Base-by-base conservation (phyloP, 1,140 invertebrate species). In the Calosoma granatense region DNA sequence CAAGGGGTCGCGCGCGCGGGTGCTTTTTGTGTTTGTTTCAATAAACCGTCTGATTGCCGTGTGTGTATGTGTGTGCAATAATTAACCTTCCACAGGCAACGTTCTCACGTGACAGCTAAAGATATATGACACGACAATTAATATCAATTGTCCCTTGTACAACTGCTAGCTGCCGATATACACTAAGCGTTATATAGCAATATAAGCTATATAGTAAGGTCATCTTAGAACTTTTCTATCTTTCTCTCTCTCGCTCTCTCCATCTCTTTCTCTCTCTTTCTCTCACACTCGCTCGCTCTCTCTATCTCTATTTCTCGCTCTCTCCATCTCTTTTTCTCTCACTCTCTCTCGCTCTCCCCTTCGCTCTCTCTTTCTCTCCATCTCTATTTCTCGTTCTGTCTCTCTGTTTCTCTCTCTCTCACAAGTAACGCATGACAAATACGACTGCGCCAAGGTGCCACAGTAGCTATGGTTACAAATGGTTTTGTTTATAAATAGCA, bases 91-190 rank as follows among this genome's bases (percentile, higher is more conserved):
- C 41, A 47, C 17, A 17, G 41, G 9, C 41, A 17, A 47, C 41
- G 41, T 47, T 47, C 41, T 47, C 41, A 52, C 23, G 23, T 57
- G 61, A 62, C 61, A 60, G 53, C 56, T 59, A 54, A 59, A 61
- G 59, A 63, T 61, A 61, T 56, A 63, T 63, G 61, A 63, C 58
- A 59, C 55, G 53, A 57, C 51, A 63, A 63, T 63, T 63, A 63
- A 60, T 61, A 57, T 59, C 60, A 61, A 59, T 61, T 61, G 59
- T 62, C 57, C 57, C 57, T 41, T 59, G 41, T 47, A 17, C 41
- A 47, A 17, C 51, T n/a, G 51, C 51, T 53, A 53, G 22, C 51
- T 20, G 51, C 20, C 17, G 19, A 53, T 53, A 20, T 53, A 53
- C 19, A 6, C n/a, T n/a, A n/a, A n/a, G n/a, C n/a, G n/a, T n/a